A percentile compares a stretch with the other conserved stretches of the same genome.
These are phyloP conservation scores for Gopherus flavomarginatus DNA, from an alignment of 2,113 vertebrate species.

Conservation along the genomic window DNA sequence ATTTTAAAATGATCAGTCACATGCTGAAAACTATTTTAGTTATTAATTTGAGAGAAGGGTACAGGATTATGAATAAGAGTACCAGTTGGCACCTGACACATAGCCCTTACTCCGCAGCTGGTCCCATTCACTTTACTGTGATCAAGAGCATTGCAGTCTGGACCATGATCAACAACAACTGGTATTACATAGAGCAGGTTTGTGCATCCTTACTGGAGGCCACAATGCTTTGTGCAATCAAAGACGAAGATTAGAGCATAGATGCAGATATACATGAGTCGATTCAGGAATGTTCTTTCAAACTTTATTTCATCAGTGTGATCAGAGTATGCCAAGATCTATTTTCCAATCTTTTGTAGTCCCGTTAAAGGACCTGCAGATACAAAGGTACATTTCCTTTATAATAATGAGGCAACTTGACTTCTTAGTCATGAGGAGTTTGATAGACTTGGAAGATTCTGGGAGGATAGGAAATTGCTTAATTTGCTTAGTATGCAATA, in stretches of 20 bases:
- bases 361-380: conserved; percentile 2
- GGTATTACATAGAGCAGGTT: rapidly evolving
- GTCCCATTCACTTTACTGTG: not conserved
- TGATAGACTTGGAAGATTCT: conserved; percentile 57
- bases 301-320: not conserved
- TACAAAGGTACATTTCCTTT: conserved; percentile 53
- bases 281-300: rapidly evolving
- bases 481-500: conserved; percentile 65
- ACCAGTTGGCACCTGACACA: not conserved
- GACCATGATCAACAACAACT: not conserved
- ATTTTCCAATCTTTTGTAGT: not conserved
- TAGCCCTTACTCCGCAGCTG: rapidly evolving
- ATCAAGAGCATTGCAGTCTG: rapidly evolving
- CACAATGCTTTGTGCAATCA: not conserved
- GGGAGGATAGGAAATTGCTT: conserved; percentile 67
- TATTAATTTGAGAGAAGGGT: not conserved
- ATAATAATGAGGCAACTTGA: conserved; percentile 44
- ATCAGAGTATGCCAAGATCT: not conserved
- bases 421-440: conserved; percentile 26
- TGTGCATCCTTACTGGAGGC: not conserved
- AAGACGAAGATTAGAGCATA: not conserved
- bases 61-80: not conserved
- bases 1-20: not conserved
- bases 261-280: not conserved
- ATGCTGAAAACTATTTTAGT: not conserved